A percentile compares a stretch with the other conserved stretches of the same genome.
phyloP scores from a whole-genome alignment of 2,797 vertebrate genomes.

The Ambastaia sidthimunki region DNA sequence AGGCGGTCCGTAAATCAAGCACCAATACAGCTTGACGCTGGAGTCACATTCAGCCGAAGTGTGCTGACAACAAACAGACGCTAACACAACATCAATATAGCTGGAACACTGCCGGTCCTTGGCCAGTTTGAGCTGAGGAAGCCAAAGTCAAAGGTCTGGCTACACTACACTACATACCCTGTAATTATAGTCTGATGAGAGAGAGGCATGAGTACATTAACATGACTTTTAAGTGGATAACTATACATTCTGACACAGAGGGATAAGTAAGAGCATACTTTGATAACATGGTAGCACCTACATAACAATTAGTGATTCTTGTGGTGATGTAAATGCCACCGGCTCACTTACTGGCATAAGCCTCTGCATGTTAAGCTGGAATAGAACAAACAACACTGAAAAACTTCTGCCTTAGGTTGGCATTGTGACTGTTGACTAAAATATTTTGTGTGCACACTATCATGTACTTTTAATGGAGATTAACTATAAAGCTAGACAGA shows the following conservation, averaged over 20 bases:
- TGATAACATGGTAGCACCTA: background rate
- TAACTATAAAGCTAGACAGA: background rate
- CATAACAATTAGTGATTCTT: background rate
- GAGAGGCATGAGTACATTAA: background rate
- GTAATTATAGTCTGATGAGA: slow-evolving; percentile 1
- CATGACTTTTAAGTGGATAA: background rate
- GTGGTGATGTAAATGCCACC: background rate
- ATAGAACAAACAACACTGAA: too few relatives aligned
- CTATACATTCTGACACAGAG: background rate
- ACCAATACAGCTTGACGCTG: background rate
- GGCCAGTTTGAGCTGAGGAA: background rate
- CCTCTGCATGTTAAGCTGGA: too few relatives aligned
- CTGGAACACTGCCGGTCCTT: background rate
- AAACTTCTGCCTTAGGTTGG: too few relatives aligned
- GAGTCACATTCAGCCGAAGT: slow-evolving; percentile 8
- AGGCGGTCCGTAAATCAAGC: slow-evolving; percentile 12
- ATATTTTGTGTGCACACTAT: background rate
- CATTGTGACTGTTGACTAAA: background rate
- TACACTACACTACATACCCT: background rate
- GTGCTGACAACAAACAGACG: background rate
- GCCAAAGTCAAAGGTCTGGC: background rate
- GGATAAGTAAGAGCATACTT: background rate
- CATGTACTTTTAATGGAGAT: background rate
- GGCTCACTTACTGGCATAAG: background rate
- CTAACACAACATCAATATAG: slow-evolving; percentile 3